Evolutionary conservation across 2,888 invertebrate genomes (phyloP), one percentile per base, ranked within the genome.

Genomic region (Julus scandinavius): DNA sequence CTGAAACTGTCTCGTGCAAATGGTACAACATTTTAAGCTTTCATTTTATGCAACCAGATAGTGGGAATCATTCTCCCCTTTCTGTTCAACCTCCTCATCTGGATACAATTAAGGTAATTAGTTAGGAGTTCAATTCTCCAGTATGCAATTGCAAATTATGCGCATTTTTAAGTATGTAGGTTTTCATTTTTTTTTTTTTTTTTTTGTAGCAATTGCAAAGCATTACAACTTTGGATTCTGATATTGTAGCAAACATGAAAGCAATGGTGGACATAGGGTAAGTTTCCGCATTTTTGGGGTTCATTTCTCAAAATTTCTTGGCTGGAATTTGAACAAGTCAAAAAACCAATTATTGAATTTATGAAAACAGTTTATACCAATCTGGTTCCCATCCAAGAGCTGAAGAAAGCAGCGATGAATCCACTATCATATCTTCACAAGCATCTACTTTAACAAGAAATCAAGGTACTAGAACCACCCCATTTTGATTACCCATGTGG

Each of bases 21-120:
- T 98, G 98, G 98, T 98, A 98, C 94, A 99, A 98, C 92, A 96
- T 98, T 90, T 94, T 98, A 88, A 96, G 97, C 92, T 95, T 96
- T 91, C 95, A 95, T 91, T 95, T 96, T 91, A 95, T 96, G 93
- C 95, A 95, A 91, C 93, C 93, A n/a, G 92, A 92, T 86, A 89
- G 89, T 41, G 88, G 88, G 13, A 88, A 86, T 17, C 38, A 38
- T 40, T 50, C 88, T 20, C 85, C 63, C 5, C 45, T 49, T 38
- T 50, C 88, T 85, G 49, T 49, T 50, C 88, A 83, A 45, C 85
- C 41, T 0, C 29, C 84, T 50, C 45, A 85, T 50, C 6, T 83
- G 9, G 80, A 88, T 63, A 7, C 80, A 20, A 88, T 49, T 87
- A 88, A 72, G 20, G 58, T 41, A 87, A 80, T 88, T 88, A 0